Evolutionary conservation across 2,888 invertebrate genomes (phyloP), one percentile per base, ranked within the genome.

Genomic region (Pediacus dermestoides): DNA sequence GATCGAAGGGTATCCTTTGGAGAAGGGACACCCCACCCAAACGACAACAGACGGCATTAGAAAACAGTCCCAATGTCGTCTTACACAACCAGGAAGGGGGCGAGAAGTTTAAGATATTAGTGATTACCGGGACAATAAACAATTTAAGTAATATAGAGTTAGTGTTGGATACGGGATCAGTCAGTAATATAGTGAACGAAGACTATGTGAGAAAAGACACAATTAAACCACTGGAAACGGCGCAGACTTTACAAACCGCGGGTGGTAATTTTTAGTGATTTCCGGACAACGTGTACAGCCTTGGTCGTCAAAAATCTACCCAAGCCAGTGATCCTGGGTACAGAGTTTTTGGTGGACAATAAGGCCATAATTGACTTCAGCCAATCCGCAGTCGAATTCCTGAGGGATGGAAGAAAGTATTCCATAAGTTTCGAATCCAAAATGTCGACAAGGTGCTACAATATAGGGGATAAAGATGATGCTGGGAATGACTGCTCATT

Each of bases 321-420:
- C 14, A 6, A 32, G 18, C 11, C 31, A 11, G 1, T 16, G 4
- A 16, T 31, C 16, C 31, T 31, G 3, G 31, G 31, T 18, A 31
- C 18, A 9, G n/a, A 31, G n/a, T 15, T 31, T 11, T 16, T 9
- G 7, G 18, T 16, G 11, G 18, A 31, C 3, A n/a, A 16, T 6
- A 31, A 31, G 16, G 16, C 31, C 7, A 16, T 31, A 15, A 31
- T 31, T 8, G 6, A 16, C 12, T 31, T 31, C 16, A n/a, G n/a
- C n/a, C n/a, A n/a, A n/a, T n/a, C n/a, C n/a, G n/a, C n/a, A n/a
- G n/a, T n/a, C n/a, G n/a, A n/a, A n/a, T n/a, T n/a, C n/a, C n/a
- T n/a, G n/a, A n/a, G n/a, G n/a, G n/a, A n/a, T n/a, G n/a, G n/a
- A n/a, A n/a, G n/a, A n/a, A n/a, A n/a, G n/a, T n/a, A n/a, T n/a